Evolutionary conservation across 2,888 invertebrate genomes (phyloP), one percentile per base, ranked within the genome.

Genomic region (Cecidostiba fungosa): DNA sequence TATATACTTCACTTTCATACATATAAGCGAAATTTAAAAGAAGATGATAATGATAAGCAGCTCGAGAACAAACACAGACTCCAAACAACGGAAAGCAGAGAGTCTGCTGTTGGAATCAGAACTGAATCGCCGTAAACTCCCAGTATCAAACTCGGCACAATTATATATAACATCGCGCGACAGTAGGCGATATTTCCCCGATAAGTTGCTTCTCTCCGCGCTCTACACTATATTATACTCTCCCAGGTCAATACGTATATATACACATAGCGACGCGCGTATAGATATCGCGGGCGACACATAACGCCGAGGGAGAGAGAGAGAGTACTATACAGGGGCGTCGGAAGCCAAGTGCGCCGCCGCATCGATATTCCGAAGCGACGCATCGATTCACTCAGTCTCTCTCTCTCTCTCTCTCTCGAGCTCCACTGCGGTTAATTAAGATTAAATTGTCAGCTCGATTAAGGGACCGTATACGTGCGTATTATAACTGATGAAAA

Each of bases 401-500:
- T n/a, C 54, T n/a, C n/a, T 8, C 54, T n/a, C n/a, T n/a, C n/a
- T n/a, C 86, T 86, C 47, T n/a, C 54, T n/a, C n/a, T 8, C 54
- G 83, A 50, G 50, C 50, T 84, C 83, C 0, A 59, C 54, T 84
- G 86, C 73, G 86, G 87, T 88, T 90, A 90, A 90, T 90, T 90
- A 88, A 89, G 88, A 89, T 88, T 88, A 88, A 89, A 89, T 88
- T 87, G 88, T 86, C 85, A 66, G 79, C 54, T 77, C 78, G 85
- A 89, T 88, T 88, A 85, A 85, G 14, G 26, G 14, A 36, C 73
- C 62, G 12, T 39, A 1, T 36, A 5, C 12, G 39, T 12, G 12
- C 39, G 39, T 12, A 10, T 10, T 43, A 43, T 2, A 1, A 39
- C 8, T n/a, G n/a, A 32, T 43, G 39, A 43, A 43, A 43, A 43